Percentiles rank a stretch among this genome's conserved stretches.
These are phyloP conservation scores for Campoletis raptor DNA, from an alignment of 2,888 invertebrate genomes.

Conservation along the genomic window DNA sequence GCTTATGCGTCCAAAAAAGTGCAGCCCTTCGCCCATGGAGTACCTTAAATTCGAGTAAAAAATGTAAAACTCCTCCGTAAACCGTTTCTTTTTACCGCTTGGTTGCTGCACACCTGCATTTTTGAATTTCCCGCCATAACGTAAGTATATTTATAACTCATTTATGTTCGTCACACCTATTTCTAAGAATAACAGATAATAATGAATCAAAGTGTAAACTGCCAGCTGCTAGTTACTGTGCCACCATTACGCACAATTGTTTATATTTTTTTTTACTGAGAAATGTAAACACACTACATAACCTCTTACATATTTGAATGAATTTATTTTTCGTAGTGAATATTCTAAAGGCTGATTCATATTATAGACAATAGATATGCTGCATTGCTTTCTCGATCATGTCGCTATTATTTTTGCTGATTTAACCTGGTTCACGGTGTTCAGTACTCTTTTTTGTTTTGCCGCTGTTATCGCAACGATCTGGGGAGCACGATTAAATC, in stretches of 20 bases:
- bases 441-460: conserved; percentile 65
- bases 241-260: background rate
- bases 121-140: conserved; percentile 59
- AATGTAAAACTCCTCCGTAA: background rate
- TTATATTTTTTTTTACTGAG: conserved; percentile 27
- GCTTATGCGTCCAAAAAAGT: too few species aligned
- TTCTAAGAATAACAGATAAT: background rate
- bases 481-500: conserved; percentile 43
- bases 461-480: conserved; percentile 60
- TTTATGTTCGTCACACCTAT: conserved; percentile 11
- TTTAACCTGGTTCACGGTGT: conserved; percentile 68
- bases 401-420: conserved; percentile 67
- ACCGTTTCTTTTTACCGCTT: background rate
- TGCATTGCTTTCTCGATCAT: conserved; percentile 67
- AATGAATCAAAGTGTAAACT: background rate
- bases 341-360: background rate
- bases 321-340: conserved; percentile 17
- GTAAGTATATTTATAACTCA: conserved; percentile 5
- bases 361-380: conserved; percentile 60
- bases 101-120: conserved; percentile 13
- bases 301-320: conserved; percentile 47
- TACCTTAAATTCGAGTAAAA: background rate
- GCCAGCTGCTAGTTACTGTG: background rate
- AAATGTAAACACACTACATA: conserved; percentile 32
- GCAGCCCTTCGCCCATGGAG: background rate